Conservation (phyloP, 2,888 invertebrate genomes). For the Pelosia muscerda region DNA sequence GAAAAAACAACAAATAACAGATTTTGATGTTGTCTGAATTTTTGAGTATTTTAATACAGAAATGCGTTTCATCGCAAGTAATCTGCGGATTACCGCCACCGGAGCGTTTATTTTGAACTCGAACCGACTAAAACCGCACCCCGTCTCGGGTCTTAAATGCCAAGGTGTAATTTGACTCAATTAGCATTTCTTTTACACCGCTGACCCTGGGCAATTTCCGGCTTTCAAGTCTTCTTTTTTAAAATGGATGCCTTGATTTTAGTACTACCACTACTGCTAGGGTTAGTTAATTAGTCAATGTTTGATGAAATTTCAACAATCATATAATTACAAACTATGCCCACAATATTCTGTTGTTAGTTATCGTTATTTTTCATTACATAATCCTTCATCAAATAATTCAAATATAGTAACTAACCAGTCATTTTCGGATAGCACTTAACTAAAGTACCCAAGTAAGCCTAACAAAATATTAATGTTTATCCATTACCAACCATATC, state of each 20-base stretch:
- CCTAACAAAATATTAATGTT: conserved; percentile 10
- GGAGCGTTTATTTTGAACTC: not conserved
- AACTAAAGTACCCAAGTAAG: not conserved
- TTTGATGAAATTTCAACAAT: not conserved
- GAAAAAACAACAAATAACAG: not conserved
- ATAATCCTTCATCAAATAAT: not conserved
- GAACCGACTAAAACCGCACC: not conserved
- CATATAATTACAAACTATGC: not conserved
- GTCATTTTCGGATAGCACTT: conserved; percentile 3
- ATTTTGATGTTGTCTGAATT: not conserved
- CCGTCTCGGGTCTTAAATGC: not conserved
- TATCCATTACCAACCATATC: conserved; percentile 5
- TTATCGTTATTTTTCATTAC: not conserved
- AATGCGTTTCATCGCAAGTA: not conserved
- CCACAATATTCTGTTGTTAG: not conserved
- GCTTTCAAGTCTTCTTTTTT: too few species aligned
- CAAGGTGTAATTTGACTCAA: not conserved
- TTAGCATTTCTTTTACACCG: not conserved
- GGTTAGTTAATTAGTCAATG: not conserved
- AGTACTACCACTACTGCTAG: too few species aligned
- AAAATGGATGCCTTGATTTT: not conserved
- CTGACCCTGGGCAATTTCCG: too few species aligned
- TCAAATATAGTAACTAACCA: not conserved
- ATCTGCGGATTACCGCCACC: too few species aligned
- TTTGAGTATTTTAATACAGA: not conserved